These are phyloP conservation scores for Hafferia zeledoni DNA, from an alignment of 2,797 vertebrate species.

Conservation along the genomic window DNA sequence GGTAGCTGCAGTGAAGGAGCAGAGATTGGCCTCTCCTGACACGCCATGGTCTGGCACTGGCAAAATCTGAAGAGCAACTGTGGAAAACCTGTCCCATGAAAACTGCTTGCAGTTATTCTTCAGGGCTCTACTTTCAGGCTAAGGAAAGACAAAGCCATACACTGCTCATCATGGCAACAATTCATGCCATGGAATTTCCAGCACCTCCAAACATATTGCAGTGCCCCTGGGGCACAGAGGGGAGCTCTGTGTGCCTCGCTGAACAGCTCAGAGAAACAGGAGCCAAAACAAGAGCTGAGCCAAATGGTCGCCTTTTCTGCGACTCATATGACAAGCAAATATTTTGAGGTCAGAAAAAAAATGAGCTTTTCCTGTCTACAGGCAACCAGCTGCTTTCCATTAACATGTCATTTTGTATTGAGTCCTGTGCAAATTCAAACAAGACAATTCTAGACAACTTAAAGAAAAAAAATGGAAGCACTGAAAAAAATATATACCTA, in stretches of 20 bases:
- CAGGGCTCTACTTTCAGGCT: not conserved
- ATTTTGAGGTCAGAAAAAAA: not conserved
- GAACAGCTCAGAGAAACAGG: accelerated
- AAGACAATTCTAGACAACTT: not conserved
- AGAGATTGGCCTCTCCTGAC: not conserved
- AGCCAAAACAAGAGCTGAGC: not conserved
- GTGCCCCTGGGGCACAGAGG: not conserved
- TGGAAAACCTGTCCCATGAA: not conserved
- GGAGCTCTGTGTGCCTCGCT: accelerated
- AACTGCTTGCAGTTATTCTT: not conserved
- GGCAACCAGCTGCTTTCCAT: not conserved
- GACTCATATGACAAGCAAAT: not conserved
- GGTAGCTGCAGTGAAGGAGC: not conserved
- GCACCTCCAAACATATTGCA: not conserved
- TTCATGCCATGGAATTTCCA: not conserved
- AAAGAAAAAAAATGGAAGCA: not conserved
- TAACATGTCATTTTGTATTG: not conserved
- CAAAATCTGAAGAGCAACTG: accelerated
- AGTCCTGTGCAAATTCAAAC: not conserved
- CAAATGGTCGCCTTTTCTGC: not conserved
- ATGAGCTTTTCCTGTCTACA: not conserved
- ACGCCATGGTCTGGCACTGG: accelerated
- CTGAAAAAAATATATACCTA: not conserved
- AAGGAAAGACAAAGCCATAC: not conserved
- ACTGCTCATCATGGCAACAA: not conserved